These are phyloP conservation scores for Tetraneura akinire DNA, from an alignment of 1,140 invertebrate genomes.

Conservation along the genomic window DNA sequence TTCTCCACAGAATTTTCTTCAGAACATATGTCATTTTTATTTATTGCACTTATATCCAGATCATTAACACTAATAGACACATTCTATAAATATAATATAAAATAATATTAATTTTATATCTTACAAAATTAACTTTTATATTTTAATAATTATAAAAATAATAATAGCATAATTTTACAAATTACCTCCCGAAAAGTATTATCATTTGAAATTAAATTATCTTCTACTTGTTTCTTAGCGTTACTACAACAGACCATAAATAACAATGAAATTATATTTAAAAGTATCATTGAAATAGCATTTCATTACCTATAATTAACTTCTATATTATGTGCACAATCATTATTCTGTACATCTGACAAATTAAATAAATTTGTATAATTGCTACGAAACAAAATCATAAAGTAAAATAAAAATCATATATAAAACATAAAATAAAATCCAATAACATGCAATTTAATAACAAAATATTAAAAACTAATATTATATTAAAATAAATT, in stretches of 20 bases:
- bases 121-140: too few species aligned
- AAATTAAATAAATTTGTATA: constrained; percentile 32
- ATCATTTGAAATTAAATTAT: neutral
- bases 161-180: neutral
- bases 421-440: neutral
- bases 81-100: neutral
- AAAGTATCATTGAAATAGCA: neutral
- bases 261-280: neutral
- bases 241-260: constrained; percentile 10
- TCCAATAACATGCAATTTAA: neutral
- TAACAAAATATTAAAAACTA: neutral
- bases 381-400: constrained; percentile 12
- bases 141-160: neutral
- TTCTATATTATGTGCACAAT: neutral
- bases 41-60: neutral
- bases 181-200: neutral
- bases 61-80: neutral
- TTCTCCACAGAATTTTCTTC: neutral
- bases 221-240: neutral
- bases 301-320: constrained; percentile 21
- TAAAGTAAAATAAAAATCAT: constrained; percentile 5
- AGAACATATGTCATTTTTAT: neutral
- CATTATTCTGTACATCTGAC: constrained; percentile 26
- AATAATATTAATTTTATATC: neutral
- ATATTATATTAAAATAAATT: neutral